Base-by-base conservation (phyloP, 53 echinoderm and acorn worm genomes). In the Luidia sarsii region DNA sequence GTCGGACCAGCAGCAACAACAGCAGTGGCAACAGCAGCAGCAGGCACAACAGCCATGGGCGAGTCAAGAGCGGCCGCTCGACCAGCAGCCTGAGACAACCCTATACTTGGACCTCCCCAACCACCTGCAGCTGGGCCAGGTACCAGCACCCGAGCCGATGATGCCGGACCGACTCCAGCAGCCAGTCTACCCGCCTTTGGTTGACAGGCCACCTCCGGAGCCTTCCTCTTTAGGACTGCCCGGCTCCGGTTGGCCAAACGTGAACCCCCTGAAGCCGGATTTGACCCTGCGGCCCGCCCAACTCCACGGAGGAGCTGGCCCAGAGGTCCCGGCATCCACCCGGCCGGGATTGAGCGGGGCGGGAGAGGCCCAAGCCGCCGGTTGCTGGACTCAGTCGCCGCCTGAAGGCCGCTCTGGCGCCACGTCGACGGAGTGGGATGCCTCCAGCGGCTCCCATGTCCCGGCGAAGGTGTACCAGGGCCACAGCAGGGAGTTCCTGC, bases 1-100 rank as follows among this genome's bases (percentile, higher is more conserved):
- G 33, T 34, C 4, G n/a, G n/a, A 33, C 16, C 70, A 48, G 32
- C 57, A 50, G n/a, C 81, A 86, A 51, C 90, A 93, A 54, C 86
- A 88, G 67, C 69, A 90, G 29, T 68, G 86, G 1, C 60, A 84
- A 19, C 68, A 84, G 5, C 83, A 67, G 48, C 70, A 83, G 57
- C 13, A 14, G 16, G 52, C 52, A 52, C 35, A 63, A 33, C 35
- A 24, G 35, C 63, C 33, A 66, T n/a, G n/a, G n/a, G n/a, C 46
- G 5, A 13, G 0, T 50, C 51, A 50, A 50, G n/a, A 14, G 51
- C 51, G 22, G 51, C 51, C 15, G n/a, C n/a, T n/a, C n/a, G 45
- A 39, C 16, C 71, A 71, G 36, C 71, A 69, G 69, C 45, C 43
- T 49, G 52, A 70, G 34, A 32, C 52, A 19, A 52, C 70, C 13